A percentile compares a stretch with the other conserved stretches of the same genome.
Evolutionary conservation across 2,797 vertebrate genomes (phyloP).

Genomic region (Sus cebifrons): DNA sequence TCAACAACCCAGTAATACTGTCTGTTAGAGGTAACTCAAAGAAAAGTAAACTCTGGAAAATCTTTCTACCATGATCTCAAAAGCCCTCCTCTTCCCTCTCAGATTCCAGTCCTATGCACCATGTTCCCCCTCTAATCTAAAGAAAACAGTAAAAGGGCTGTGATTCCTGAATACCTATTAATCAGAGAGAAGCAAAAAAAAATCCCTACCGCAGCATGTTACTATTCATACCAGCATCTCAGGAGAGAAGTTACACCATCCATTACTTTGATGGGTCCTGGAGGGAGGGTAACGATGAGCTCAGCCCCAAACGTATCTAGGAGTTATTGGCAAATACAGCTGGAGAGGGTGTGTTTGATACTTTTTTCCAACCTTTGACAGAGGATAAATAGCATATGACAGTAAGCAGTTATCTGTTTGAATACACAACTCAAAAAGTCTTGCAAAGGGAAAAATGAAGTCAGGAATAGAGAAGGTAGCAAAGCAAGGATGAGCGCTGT

Average conservation of each 20-base stretch:
- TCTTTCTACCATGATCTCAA: neutral
- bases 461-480: conserved; percentile 23
- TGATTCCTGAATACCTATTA: conserved; percentile 79
- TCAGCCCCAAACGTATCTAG: conserved; percentile 78
- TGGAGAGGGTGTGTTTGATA: conserved; percentile 4
- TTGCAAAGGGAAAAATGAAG: conserved; percentile 29
- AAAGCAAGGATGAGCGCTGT: neutral
- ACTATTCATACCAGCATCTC: neutral
- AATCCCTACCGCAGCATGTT: conserved; percentile 62
- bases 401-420: conserved; percentile 58
- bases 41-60: neutral
- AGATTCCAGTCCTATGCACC: neutral
- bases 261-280: conserved; percentile 79
- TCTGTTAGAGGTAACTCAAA: neutral
- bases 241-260: conserved; percentile 67
- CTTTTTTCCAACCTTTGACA: conserved; percentile 25
- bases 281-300: conserved; percentile 83
- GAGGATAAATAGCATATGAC: conserved; percentile 57
- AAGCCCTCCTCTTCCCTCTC: neutral
- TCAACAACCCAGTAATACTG: neutral
- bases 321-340: conserved; percentile 68
- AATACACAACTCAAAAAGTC: conserved; percentile 53
- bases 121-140: conserved; percentile 57
- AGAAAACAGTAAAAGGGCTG: conserved; percentile 72
- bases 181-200: conserved; percentile 81